These are phyloP conservation scores for Catocala sponsa DNA, from an alignment of 2,888 invertebrate genomes.

Conservation along the genomic window DNA sequence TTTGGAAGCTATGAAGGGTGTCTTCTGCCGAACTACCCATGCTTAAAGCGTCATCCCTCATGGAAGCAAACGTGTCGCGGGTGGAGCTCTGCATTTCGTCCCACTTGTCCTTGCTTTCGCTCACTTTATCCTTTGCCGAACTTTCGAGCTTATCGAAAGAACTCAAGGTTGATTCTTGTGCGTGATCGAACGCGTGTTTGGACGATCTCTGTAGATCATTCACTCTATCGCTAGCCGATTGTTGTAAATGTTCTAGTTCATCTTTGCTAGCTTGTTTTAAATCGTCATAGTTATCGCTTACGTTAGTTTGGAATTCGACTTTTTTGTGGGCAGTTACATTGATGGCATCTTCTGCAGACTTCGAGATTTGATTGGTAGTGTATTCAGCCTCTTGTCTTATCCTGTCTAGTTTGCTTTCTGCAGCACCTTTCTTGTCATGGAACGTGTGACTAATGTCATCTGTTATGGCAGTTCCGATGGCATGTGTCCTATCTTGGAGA, in stretches of 20 bases:
- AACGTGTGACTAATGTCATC: conserved; percentile 61
- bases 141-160: conserved; percentile 83
- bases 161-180: conserved; percentile 81
- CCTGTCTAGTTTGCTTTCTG: conserved; percentile 74
- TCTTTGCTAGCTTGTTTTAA: conserved; percentile 61
- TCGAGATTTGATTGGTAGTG: conserved; percentile 81
- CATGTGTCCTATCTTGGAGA: conserved; percentile 60
- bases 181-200: conserved; percentile 74
- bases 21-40: conserved; percentile 80
- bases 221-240: conserved; percentile 57
- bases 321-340: conserved; percentile 74
- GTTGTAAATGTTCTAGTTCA: conserved; percentile 62
- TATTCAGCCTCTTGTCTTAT: conserved; percentile 81
- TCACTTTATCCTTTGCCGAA: conserved; percentile 80
- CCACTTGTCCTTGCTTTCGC: conserved; percentile 75
- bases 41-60: conserved; percentile 77
- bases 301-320: conserved; percentile 64
- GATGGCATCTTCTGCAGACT: conserved; percentile 75
- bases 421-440: conserved; percentile 66
- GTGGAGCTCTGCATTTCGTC: conserved; percentile 81
- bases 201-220: conserved; percentile 68
- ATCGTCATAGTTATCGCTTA: conserved; percentile 61
- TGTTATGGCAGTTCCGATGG: conserved; percentile 57
- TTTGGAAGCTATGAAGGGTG: conserved; percentile 82
- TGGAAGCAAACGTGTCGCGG: conserved; percentile 79